Conservation (phyloP, 2,113 vertebrate genomes). For the Polyodon spathula region DNA sequence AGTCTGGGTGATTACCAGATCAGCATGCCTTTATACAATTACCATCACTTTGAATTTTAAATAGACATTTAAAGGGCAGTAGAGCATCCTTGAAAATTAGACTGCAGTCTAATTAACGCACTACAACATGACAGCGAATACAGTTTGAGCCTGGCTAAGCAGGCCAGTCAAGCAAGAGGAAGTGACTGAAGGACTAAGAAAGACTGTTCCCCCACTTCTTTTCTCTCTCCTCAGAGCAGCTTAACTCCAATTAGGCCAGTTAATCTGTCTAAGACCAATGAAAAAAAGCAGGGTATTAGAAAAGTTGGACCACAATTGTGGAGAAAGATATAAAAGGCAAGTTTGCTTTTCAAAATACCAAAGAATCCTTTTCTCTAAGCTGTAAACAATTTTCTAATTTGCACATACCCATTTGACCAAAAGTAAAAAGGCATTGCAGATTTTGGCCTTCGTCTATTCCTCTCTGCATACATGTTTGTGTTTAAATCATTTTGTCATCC, state of each 20-base stretch:
- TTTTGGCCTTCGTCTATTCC: too few species aligned
- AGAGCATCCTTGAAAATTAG: conserved; percentile 93
- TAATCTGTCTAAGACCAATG: conserved; percentile 59
- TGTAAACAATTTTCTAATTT: conserved; percentile 4
- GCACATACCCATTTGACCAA: neutral
- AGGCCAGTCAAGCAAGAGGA: conserved; percentile 80
- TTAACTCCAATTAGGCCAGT: conserved; percentile 64
- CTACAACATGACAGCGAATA: conserved; percentile 83
- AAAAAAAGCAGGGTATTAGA: conserved; percentile 47
- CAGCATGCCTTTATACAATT: conserved; percentile 83
- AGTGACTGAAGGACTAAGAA: conserved; percentile 73
- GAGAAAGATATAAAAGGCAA: conserved; percentile 30
- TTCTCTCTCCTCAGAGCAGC: conserved; percentile 46
- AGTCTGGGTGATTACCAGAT: conserved; percentile 82
- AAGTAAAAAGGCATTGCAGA: too few species aligned
- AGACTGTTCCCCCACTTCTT: conserved; percentile 54
- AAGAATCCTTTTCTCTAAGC: conserved; percentile 24
- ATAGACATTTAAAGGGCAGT: conserved; percentile 91
- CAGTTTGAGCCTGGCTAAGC: conserved; percentile 84
- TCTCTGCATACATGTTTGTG: too few species aligned
- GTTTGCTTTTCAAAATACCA: conserved; percentile 25
- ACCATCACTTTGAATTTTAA: conserved; percentile 95
- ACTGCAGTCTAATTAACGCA: conserved; percentile 89
- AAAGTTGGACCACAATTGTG: conserved; percentile 41
- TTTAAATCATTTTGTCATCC: too few species aligned